Evolutionary conservation across 2,113 vertebrate species (phyloP).

Genomic region (Labeo catla): DNA sequence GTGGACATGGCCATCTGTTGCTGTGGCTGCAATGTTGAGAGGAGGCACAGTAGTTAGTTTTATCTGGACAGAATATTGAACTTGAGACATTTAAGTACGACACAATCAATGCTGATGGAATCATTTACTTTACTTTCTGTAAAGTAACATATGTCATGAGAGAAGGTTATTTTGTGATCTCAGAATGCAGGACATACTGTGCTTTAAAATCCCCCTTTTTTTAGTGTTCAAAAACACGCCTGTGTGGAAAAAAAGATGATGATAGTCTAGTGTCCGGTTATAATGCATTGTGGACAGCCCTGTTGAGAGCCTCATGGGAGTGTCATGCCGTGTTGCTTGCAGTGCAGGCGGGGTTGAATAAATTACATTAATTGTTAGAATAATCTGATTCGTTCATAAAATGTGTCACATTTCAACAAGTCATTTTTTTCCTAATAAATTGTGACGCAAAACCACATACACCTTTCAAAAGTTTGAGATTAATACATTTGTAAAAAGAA

Average conservation of each 20-base stretch:
- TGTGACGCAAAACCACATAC: background rate
- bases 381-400: background rate
- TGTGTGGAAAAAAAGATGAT: background rate
- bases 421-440: background rate
- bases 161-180: background rate
- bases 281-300: background rate
- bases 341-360: background rate
- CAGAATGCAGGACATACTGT: background rate
- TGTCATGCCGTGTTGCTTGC: background rate
- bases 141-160: background rate
- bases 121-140: background rate
- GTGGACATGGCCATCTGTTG: conserved; percentile 38
- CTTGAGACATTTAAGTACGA: background rate
- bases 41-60: conserved; percentile 27
- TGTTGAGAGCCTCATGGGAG: background rate
- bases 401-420: background rate
- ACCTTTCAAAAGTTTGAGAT: background rate
- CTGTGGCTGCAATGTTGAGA: conserved; percentile 11
- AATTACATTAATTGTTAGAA: background rate
- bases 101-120: background rate
- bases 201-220: background rate
- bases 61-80: background rate
- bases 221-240: background rate
- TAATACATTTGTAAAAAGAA: too few relatives aligned
- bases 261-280: background rate